phyloP scores from a whole-genome alignment of 2,797 vertebrate species.

The Micropoecilia bifurca region DNA sequence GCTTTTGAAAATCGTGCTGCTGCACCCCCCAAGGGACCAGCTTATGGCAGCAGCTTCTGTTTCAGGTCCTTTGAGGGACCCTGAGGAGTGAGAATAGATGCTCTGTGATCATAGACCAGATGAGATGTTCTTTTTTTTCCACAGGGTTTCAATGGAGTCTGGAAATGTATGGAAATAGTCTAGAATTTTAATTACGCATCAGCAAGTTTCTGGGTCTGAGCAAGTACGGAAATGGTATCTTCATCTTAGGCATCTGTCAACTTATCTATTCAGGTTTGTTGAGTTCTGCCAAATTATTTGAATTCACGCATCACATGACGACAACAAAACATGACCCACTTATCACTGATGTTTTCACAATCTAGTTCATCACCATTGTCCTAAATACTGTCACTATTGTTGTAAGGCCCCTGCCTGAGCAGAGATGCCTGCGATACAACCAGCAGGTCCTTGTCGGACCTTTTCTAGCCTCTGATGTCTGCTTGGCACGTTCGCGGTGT shows the following conservation, averaged over 20 bases:
- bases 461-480: slow-evolving; percentile 40
- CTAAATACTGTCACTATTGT: slow-evolving; percentile 77
- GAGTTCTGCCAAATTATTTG: slow-evolving; percentile 56
- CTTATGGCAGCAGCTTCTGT: slow-evolving; percentile 75
- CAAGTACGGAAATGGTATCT: neutral
- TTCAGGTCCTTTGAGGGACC: slow-evolving; percentile 71
- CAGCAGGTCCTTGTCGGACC: slow-evolving; percentile 38
- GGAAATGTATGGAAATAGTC: neutral
- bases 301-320: slow-evolving; percentile 75
- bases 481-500: slow-evolving; percentile 35
- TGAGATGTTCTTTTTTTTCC: slow-evolving; percentile 27
- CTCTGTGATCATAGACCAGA: slow-evolving; percentile 56
- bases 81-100: slow-evolving; percentile 55
- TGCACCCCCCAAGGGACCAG: slow-evolving; percentile 64
- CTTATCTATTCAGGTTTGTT: slow-evolving; percentile 23
- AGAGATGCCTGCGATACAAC: slow-evolving; percentile 49
- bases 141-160: neutral
- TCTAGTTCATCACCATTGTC: slow-evolving; percentile 75
- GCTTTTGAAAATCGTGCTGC: slow-evolving; percentile 65
- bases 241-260: neutral
- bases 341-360: slow-evolving; percentile 76
- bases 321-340: slow-evolving; percentile 83
- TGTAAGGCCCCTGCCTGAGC: slow-evolving; percentile 66
- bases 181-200: neutral
- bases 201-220: neutral